Conservation (phyloP, 2,113 vertebrate species). For the Nerophis ophidion region DNA sequence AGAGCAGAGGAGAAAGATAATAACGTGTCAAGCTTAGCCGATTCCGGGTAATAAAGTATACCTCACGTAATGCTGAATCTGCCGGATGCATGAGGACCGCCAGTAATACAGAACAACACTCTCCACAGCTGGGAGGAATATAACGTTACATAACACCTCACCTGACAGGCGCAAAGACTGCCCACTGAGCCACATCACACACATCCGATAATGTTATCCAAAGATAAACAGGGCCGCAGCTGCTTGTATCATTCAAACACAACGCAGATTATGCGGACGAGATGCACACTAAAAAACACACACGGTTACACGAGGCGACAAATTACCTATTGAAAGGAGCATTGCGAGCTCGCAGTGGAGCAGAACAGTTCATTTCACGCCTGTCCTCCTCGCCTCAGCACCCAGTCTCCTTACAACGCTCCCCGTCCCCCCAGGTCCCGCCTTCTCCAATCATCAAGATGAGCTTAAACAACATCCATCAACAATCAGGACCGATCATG, state of each 20-base stretch:
- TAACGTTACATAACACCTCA: slow-evolving; percentile 52
- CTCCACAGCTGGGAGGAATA: slow-evolving; percentile 42
- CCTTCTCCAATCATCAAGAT: slow-evolving; percentile 41
- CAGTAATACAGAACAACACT: slow-evolving; percentile 51
- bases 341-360: slow-evolving; percentile 87
- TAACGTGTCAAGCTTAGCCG: slow-evolving; percentile 73
- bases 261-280: slow-evolving; percentile 19
- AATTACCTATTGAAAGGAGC: slow-evolving; percentile 91
- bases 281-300: slow-evolving; percentile 36
- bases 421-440: slow-evolving; percentile 3
- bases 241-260: slow-evolving; percentile 29
- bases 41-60: slow-evolving; percentile 75
- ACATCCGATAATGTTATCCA: slow-evolving; percentile 38
- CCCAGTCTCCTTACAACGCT: slow-evolving; percentile 29
- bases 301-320: slow-evolving; percentile 73
- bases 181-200: slow-evolving; percentile 13
- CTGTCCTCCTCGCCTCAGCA: slow-evolving; percentile 89
- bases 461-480: slow-evolving; percentile 75
- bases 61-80: slow-evolving; percentile 69
- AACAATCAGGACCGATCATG: slow-evolving; percentile 56
- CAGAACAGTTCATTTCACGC: slow-evolving; percentile 99
- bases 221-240: slow-evolving; percentile 39
- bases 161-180: slow-evolving; percentile 17
- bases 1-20: slow-evolving; percentile 75
- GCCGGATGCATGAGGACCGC: slow-evolving; percentile 58